phyloP scores from a whole-genome alignment of 2,888 invertebrate genomes.

The Leucophenga montana region DNA sequence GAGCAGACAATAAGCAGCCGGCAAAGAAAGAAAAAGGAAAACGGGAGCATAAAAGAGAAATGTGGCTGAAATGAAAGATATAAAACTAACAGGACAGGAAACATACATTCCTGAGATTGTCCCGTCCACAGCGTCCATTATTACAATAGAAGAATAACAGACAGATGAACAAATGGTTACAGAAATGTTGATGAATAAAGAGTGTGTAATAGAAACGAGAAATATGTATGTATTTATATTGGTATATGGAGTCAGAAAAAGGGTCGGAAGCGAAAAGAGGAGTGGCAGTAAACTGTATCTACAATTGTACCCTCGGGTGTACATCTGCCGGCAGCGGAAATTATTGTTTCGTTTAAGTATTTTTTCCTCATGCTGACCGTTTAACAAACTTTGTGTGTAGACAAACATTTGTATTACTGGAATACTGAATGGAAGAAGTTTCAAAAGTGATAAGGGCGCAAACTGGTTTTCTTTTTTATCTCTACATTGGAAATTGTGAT shows the following conservation, averaged over 20 bases:
- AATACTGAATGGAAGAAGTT: background rate
- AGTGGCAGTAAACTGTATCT: constrained; percentile 38
- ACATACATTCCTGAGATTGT: constrained; percentile 1
- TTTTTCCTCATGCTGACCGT: background rate
- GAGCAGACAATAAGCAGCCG: constrained; percentile 9
- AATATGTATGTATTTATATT: no score
- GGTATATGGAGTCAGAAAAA: background rate
- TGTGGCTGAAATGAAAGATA: background rate
- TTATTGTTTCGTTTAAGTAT: constrained; percentile 54
- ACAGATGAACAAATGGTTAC: no score
- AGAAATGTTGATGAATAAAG: no score
- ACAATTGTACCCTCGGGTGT: constrained; percentile 45
- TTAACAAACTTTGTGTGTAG: background rate
- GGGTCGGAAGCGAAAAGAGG: background rate
- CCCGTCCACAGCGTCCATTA: no score
- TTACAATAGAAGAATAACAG: no score
- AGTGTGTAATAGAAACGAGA: no score
- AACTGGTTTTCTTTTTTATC: no score
- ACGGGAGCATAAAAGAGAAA: background rate
- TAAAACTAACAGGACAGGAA: background rate
- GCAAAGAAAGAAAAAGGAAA: background rate
- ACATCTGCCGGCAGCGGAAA: constrained; percentile 55
- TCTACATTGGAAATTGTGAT: no score
- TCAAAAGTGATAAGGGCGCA: background rate
- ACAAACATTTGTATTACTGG: background rate